Base-by-base conservation (phyloP, 2,888 invertebrate genomes). In the Protonemura montana region DNA sequence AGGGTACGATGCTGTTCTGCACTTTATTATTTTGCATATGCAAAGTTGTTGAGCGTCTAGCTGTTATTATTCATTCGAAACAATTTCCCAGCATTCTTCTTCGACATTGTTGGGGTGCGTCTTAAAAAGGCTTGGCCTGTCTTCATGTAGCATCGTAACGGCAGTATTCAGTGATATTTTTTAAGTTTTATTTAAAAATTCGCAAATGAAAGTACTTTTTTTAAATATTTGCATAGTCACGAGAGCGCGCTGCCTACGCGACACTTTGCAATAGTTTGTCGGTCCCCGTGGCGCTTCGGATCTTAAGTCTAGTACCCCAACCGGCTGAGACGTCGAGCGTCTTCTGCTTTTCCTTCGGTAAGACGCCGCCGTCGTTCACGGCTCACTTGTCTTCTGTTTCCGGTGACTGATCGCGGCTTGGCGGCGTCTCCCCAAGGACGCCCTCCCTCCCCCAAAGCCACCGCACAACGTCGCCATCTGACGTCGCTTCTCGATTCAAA, bases 301-400 rank as follows among this genome's bases (percentile, higher is more conserved):
- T 59, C 59, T 59, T 21, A 10, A 59, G 59, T 59, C 59, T 59
- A 59, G 7, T 59, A 2, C 59, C 59, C 16, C 3, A 16, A 13
- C 5, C 35, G 35, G 59, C 59, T 59, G 59, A 10, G 13, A 21
- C 35, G 82, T 10, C 28, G 25, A 2, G n/a, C 13, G 35, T n/a
- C 82, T 21, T 83, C 27, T 83, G 35, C 82, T 42, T 26, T 35
- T 26, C n/a, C 30, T 26, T 83, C 41, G 76, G 76, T 86, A 86
- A 87, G 82, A 87, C 81, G 41, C 86, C 42, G 42, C 80, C 76
- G 42, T 80, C 76, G 89, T 89, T 89, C 89, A 89, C 89, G 89
- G 89, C 88, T 89, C 89, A 89, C 89, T 89, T 89, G 89, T 89
- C 89, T 89, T 89, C 89, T 89, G 89, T 89, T 89, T 89, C 89